phyloP scores from a whole-genome alignment of 1,140 invertebrate genomes.

The Venturia canescens region DNA sequence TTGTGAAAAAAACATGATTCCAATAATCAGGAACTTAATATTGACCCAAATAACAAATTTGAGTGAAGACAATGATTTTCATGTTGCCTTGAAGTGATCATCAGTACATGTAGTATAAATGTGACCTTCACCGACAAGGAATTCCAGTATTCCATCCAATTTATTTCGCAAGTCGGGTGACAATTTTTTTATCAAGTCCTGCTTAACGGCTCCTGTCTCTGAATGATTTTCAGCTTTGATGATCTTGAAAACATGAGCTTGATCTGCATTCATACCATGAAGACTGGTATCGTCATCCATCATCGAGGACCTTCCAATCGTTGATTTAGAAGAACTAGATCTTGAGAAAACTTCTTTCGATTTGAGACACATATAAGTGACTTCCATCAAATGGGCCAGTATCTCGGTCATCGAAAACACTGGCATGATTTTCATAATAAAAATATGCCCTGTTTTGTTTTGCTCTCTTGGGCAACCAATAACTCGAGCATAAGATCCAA shows the following conservation, averaged over 20 bases:
- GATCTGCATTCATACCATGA: slow-evolving; percentile 60
- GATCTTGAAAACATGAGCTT: slow-evolving; percentile 66
- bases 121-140: slow-evolving; percentile 72
- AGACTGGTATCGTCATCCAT: neutral
- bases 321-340: neutral
- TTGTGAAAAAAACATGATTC: no score
- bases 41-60: neutral
- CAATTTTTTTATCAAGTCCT: slow-evolving; percentile 59
- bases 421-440: slow-evolving; percentile 63
- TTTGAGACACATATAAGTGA: slow-evolving; percentile 56
- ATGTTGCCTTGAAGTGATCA: slow-evolving; percentile 73
- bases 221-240: slow-evolving; percentile 62
- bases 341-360: slow-evolving; percentile 49
- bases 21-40: no score
- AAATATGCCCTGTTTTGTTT: slow-evolving; percentile 57
- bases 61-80: slow-evolving; percentile 39
- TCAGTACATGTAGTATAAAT: slow-evolving; percentile 75
- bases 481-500: slow-evolving; percentile 62
- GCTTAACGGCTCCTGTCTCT: slow-evolving; percentile 69
- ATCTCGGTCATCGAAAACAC: slow-evolving; percentile 63
- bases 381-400: slow-evolving; percentile 66
- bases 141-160: slow-evolving; percentile 71
- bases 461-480: slow-evolving; percentile 66
- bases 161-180: slow-evolving; percentile 54
- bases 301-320: neutral